Conservation (phyloP, 1,140 invertebrate species). For the Tyrophagus putrescentiae region DNA sequence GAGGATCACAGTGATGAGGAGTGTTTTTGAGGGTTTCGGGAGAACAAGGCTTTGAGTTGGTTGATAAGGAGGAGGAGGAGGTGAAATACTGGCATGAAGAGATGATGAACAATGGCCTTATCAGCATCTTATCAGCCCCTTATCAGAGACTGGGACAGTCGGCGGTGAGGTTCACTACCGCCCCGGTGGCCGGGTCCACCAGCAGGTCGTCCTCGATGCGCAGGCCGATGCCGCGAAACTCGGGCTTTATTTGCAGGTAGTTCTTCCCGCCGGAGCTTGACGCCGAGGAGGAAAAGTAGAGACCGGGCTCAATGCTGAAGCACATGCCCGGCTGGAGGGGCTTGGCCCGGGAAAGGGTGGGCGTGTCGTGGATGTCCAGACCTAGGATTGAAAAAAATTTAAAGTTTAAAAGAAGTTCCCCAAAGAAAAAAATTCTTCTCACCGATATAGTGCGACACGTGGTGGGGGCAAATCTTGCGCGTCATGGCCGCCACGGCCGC, state of each 20-base stretch:
- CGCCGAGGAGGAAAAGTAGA: constrained; percentile 35
- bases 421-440: neutral
- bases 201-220: constrained; percentile 91
- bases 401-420: no score
- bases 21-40: no score
- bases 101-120: no score
- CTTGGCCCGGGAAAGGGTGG: constrained; percentile 52
- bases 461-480: constrained; percentile 76
- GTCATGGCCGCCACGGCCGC: constrained; percentile 39
- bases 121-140: no score
- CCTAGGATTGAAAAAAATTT: no score
- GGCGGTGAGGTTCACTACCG: constrained; percentile 46
- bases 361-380: constrained; percentile 94
- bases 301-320: constrained; percentile 81
- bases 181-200: constrained; percentile 48
- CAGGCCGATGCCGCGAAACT: constrained; percentile 79
- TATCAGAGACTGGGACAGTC: constrained; percentile 53
- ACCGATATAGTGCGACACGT: constrained; percentile 80
- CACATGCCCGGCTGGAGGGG: constrained; percentile 64
- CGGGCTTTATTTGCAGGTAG: constrained; percentile 38
- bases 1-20: no score
- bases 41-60: no score
- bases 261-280: no score
- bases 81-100: no score
- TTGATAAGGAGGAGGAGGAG: no score